Base-by-base conservation (phyloP, 2,888 invertebrate genomes). In the Anoplius nigerrimus region DNA sequence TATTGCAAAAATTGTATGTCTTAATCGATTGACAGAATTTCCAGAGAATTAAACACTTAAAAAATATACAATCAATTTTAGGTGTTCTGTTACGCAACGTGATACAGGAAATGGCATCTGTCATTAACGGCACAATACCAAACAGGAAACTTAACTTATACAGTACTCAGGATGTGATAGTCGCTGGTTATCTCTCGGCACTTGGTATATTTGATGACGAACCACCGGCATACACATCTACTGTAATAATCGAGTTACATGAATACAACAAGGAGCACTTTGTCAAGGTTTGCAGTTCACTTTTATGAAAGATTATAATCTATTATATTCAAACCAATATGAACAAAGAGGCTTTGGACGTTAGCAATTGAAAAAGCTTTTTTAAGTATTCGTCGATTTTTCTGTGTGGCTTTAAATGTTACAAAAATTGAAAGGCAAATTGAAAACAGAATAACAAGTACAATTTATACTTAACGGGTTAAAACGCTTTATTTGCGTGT, bases 91-190 rank as follows among this genome's bases (percentile, higher is more conserved):
- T 93, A 76, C 81, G 88, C 15, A 90, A 91, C 59, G 90, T 93
- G 71, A 75, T 91, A 66, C 87, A 89, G 16, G 91, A 92, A 70
- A 89, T 90, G 27, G 83, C 81, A 4, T 79, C 76, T 18, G 78
- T 75, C 11, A 77, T 79, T 0, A 89, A 85, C 62, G 85, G 0
- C 69, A 71, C 45, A 84, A 73, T 73, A 0, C 85, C 88, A 13
- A 88, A 87, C 63, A 88, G 89, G 0, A 91, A 90, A 76, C 70
- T 92, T 45, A 87, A 89, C 46, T 80, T 92, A 67, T 91, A 90
- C 78, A 91, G 92, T 0, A 92, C 90, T 0, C 93, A 93, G 82
- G 93, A 93, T 83, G 91, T 92, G 61, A 93, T 93, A 45, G 90
- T 93, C 0, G 91, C 91, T 0, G 91, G 90, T 0, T 71, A 93